Conservation (phyloP, 2,888 invertebrate species). For the Idaea biselata region DNA sequence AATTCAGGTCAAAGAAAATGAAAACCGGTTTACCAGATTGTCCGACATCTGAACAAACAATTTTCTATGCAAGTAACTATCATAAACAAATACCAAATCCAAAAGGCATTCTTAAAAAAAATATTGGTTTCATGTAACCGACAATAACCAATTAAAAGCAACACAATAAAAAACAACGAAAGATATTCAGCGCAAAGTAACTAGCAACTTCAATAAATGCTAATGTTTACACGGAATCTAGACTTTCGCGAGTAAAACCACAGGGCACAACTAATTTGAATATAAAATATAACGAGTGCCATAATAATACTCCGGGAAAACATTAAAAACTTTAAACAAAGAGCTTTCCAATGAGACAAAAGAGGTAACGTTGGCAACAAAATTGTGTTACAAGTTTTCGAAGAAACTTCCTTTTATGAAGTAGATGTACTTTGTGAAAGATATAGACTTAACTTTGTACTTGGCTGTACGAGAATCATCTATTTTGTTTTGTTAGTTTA, state of each 20-base stretch:
- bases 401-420: background rate
- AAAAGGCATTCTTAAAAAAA: too few relatives aligned
- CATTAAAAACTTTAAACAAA: conserved; percentile 22
- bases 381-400: conserved; percentile 1
- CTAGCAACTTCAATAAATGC: background rate
- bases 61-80: too few relatives aligned
- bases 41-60: too few relatives aligned
- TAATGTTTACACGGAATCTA: background rate
- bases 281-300: conserved; percentile 22
- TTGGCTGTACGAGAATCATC: background rate
- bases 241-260: background rate
- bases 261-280: background rate
- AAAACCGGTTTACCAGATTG: too few relatives aligned
- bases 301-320: conserved; percentile 16
- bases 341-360: conserved; percentile 23
- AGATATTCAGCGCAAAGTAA: background rate
- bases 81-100: too few relatives aligned
- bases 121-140: too few relatives aligned
- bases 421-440: background rate
- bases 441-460: background rate
- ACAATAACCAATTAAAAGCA: too few relatives aligned
- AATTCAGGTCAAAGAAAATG: too few relatives aligned
- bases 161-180: too few relatives aligned
- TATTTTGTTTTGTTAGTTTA: too few relatives aligned
- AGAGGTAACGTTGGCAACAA: conserved; percentile 13